Percentiles rank a stretch among this genome's conserved stretches.
phyloP scores from a whole-genome alignment of 2,113 vertebrate species.

The Noctilio leporinus region DNA sequence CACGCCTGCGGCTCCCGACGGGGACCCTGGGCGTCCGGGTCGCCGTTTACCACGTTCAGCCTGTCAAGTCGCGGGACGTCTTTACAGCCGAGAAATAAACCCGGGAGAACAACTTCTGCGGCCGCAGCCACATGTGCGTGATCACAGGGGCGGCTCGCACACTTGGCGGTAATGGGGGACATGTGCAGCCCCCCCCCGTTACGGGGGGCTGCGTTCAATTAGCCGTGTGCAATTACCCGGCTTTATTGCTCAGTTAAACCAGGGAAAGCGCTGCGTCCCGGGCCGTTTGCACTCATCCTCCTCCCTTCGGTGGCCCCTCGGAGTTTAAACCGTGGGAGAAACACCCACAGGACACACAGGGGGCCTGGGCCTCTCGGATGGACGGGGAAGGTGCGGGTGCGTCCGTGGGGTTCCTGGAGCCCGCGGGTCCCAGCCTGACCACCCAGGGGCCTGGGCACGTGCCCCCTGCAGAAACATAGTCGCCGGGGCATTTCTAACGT shows the following conservation, averaged over 20 bases:
- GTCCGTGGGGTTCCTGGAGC: no score
- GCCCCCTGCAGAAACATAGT: constrained; percentile 30
- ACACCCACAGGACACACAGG: no score
- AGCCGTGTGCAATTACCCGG: constrained; percentile 82
- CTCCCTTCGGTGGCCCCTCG: constrained; percentile 78
- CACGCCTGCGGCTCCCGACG: constrained; percentile 59
- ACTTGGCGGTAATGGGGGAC: constrained; percentile 82
- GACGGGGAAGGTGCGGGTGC: no score
- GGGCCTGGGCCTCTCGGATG: no score
- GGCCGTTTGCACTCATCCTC: constrained; percentile 81
- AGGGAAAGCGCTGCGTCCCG: constrained; percentile 78
- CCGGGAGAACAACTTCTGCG: constrained; percentile 80
- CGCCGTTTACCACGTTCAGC: constrained; percentile 79
- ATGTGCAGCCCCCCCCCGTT: constrained; percentile 81
- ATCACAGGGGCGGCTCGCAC: constrained; percentile 78
- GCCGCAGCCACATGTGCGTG: constrained; percentile 83
- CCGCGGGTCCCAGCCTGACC: no score
- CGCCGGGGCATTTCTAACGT: background rate
- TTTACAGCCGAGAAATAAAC: constrained; percentile 83
- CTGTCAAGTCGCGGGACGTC: constrained; percentile 79
- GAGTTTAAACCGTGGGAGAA: constrained; percentile 75
- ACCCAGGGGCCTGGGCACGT: background rate
- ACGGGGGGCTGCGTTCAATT: constrained; percentile 82
- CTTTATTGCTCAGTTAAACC: constrained; percentile 85
- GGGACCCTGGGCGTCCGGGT: no score